phyloP scores from a whole-genome alignment of 2,113 vertebrate genomes.

The Myrmecophaga tridactyla region DNA sequence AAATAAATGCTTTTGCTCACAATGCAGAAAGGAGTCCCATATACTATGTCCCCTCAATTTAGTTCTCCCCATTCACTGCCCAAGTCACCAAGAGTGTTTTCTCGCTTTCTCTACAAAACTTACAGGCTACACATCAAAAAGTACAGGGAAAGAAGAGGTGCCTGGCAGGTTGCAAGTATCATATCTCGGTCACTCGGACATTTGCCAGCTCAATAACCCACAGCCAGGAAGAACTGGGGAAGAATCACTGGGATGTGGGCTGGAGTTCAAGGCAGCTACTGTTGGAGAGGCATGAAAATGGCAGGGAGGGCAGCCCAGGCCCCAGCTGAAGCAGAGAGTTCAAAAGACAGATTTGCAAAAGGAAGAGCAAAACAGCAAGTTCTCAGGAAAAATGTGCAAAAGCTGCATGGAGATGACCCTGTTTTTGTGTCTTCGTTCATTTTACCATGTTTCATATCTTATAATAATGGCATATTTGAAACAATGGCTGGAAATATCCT shows the following conservation, averaged over 20 bases:
- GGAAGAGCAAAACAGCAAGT: neutral
- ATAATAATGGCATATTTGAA: neutral
- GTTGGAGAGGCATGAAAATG: conserved; percentile 60
- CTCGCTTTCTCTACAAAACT: conserved; percentile 69
- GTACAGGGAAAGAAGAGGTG: conserved; percentile 79
- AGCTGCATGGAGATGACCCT: neutral
- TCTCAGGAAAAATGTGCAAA: neutral
- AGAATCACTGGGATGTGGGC: conserved; percentile 76
- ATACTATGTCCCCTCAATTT: conserved; percentile 53
- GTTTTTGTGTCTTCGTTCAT: neutral
- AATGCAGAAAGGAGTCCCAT: conserved; percentile 56
- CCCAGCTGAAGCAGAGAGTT: neutral
- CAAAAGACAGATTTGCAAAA: neutral
- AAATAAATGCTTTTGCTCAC: conserved; percentile 62
- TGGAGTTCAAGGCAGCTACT: conserved; percentile 63
- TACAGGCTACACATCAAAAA: conserved; percentile 81
- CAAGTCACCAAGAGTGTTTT: conserved; percentile 72
- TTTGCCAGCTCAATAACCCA: conserved; percentile 79
- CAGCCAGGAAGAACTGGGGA: conserved; percentile 65
- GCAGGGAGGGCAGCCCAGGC: conserved; percentile 40
- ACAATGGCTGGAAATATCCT: neutral
- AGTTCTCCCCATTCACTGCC: conserved; percentile 33
- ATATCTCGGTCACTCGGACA: conserved; percentile 81
- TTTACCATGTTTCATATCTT: neutral
- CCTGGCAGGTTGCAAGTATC: conserved; percentile 80